These are phyloP conservation scores for Tethya wilhelma DNA, from an alignment of 37 sponge, comb jelly and placozoan species.

Conservation along the genomic window DNA sequence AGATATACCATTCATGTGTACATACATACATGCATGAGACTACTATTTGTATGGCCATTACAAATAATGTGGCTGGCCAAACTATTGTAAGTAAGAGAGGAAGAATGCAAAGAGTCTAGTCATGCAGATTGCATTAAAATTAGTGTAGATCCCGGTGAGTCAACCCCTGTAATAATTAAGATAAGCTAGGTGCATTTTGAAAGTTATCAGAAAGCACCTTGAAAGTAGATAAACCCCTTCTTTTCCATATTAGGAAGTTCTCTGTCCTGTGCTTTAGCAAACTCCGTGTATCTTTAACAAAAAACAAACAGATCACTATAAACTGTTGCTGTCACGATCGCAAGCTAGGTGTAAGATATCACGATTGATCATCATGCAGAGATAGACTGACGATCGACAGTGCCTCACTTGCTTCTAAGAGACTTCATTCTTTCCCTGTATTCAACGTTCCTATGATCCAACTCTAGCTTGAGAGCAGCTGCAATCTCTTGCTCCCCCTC, in stretches of 20 bases:
- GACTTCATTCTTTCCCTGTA: slow-evolving; percentile 4
- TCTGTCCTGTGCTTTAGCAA: neutral
- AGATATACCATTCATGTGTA: too few relatives aligned
- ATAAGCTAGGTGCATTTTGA: neutral
- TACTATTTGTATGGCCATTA: too few relatives aligned
- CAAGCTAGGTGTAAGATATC: too few relatives aligned
- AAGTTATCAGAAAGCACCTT: slow-evolving; percentile 9
- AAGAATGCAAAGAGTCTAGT: neutral
- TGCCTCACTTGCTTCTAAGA: slow-evolving; percentile 24
- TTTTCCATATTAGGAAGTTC: neutral
- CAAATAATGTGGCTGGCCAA: too few relatives aligned
- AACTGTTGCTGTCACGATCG: too few relatives aligned
- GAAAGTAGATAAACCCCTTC: slow-evolving; percentile 5
- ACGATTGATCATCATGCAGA: too few relatives aligned
- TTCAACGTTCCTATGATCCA: neutral
- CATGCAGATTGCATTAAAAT: neutral
- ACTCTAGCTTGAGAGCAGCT: neutral
- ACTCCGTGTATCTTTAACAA: slow-evolving; percentile 26
- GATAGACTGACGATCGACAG: neutral
- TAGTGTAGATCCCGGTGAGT: slow-evolving; percentile 23
- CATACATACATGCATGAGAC: too few relatives aligned
- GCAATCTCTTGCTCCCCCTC: slow-evolving; percentile 23
- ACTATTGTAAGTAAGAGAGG: too few relatives aligned
- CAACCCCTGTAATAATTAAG: slow-evolving; percentile 19
- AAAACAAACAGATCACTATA: neutral